Conservation (phyloP, 2,888 invertebrate species). For the Drosophila percnosoma region DNA sequence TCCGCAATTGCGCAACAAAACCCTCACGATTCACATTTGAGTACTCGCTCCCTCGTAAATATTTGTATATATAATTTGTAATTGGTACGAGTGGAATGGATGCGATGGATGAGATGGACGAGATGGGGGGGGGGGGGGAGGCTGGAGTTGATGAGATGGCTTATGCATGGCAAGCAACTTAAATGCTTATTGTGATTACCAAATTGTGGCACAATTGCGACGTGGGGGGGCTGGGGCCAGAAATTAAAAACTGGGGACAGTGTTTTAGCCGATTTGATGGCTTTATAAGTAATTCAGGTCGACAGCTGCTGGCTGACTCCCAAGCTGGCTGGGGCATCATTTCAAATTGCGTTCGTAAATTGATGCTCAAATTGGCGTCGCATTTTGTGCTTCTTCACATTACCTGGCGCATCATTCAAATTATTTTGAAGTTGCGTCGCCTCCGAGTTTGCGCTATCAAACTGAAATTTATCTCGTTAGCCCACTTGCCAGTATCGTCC, state of each 20-base stretch:
- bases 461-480: slow-evolving; percentile 79
- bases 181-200: slow-evolving; percentile 67
- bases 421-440: slow-evolving; percentile 66
- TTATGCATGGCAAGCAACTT: slow-evolving; percentile 34
- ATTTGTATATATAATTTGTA: slow-evolving; percentile 50
- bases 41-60: slow-evolving; percentile 25
- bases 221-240: background rate
- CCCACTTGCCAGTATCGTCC: slow-evolving; percentile 36
- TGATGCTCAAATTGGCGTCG: slow-evolving; percentile 60
- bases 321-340: slow-evolving; percentile 19
- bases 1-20: slow-evolving; percentile 34
- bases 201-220: slow-evolving; percentile 36
- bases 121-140: too few relatives aligned
- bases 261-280: slow-evolving; percentile 55
- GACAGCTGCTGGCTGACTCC: slow-evolving; percentile 42
- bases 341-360: slow-evolving; percentile 55
- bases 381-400: slow-evolving; percentile 47
- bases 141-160: slow-evolving; percentile 22
- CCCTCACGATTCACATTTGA: slow-evolving; percentile 34
- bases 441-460: slow-evolving; percentile 57
- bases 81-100: slow-evolving; percentile 11
- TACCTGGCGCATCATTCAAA: slow-evolving; percentile 71
- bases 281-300: slow-evolving; percentile 53
- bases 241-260: slow-evolving; percentile 12
- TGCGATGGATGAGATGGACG: too few relatives aligned